Base-by-base conservation (phyloP, 1,140 invertebrate species). In the Hyles vespertilio region DNA sequence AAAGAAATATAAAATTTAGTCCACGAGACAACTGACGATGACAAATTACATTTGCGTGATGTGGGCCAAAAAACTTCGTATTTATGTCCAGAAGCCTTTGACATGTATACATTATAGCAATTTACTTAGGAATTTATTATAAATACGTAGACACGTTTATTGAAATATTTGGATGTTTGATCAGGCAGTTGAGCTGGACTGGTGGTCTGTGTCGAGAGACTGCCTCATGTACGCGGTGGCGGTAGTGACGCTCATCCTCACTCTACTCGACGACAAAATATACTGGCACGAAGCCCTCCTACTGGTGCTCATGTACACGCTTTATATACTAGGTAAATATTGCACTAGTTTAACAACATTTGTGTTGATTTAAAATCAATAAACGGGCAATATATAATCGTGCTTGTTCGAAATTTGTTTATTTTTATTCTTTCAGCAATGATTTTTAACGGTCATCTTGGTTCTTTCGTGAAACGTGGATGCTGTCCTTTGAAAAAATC, bases 191-290 rank as follows among this genome's bases (percentile, higher is more conserved):
- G 92, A 94, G 49, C 84, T 97, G 52, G 94, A 96, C 77, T 97
- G 96, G 95, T 98, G 95, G 95, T 96, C 97, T 3, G 91, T 98
- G 11, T 94, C 94, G 9, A 90, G 97, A 66, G 97, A 98, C 85
- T 96, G 94, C 70, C 69, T 96, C 3, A 95, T 96, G 72, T 98
- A 98, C 78, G 92, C 93, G 0, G 84, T 96, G 2, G 94, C 96
- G 3, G 95, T 97, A 22, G 89, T 94, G 32, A 92, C 95, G 34
- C 91, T 97, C 12, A 95, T 97, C 59, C 87, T 93, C 51, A 93
- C 95, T 45, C 93, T 97, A 57, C 90, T 93, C 48, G 96, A 97
- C 86, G 94, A 94, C 74, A 88, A 90, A 63, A 92, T 98, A 4
- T 92, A 93, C 74, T 96, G 95, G 94, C 94, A 94, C 77, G 95